Percentiles rank a stretch among this genome's conserved stretches.
Evolutionary conservation across 2,113 vertebrate species (phyloP).

Genomic region (Meles meles): DNA sequence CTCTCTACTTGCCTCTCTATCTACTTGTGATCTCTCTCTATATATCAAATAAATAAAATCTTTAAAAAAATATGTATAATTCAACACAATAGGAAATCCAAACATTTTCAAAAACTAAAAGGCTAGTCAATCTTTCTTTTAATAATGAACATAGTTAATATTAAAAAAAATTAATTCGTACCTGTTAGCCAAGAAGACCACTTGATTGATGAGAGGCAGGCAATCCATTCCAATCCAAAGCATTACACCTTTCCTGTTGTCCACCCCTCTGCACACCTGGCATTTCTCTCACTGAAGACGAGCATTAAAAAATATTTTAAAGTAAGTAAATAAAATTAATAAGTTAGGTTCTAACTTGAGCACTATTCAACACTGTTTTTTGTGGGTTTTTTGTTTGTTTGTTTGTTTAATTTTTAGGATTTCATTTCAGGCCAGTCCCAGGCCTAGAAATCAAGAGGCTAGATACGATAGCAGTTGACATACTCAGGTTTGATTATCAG

Average conservation of each 20-base stretch:
- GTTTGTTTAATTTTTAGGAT: not conserved
- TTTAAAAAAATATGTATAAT: not conserved
- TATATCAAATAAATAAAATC: no score
- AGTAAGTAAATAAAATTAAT: not conserved
- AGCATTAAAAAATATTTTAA: not conserved
- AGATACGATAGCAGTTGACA: not conserved
- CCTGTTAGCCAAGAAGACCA: not conserved
- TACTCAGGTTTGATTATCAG: not conserved
- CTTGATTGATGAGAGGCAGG: not conserved
- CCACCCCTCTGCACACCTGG: not conserved
- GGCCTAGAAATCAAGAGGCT: not conserved
- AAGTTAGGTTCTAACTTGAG: not conserved
- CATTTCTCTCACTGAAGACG: not conserved
- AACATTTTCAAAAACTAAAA: not conserved
- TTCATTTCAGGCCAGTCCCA: not conserved
- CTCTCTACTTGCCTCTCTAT: no score
- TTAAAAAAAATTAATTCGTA: not conserved
- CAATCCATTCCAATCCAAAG: not conserved
- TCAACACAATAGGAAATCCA: not conserved
- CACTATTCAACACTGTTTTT: not conserved
- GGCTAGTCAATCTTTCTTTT: not conserved
- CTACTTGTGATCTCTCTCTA: no score
- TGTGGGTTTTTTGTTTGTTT: no score
- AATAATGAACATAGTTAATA: not conserved
- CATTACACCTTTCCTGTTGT: not conserved